phyloP scores from a whole-genome alignment of 2,888 invertebrate genomes.

The Lycocerus yunnanus region DNA sequence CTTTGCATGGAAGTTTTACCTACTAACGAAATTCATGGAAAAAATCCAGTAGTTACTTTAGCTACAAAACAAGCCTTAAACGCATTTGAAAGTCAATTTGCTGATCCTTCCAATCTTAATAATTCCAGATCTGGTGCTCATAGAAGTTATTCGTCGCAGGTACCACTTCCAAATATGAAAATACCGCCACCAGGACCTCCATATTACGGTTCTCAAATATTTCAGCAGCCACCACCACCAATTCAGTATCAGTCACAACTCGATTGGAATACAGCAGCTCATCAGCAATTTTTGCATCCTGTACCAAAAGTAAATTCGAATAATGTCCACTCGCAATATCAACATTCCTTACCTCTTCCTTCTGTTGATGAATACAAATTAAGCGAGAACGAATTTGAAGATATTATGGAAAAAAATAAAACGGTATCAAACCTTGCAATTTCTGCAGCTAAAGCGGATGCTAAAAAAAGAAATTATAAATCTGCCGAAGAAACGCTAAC shows the following conservation, averaged over 20 bases:
- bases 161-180: constrained; percentile 58
- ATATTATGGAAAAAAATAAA: constrained; percentile 95
- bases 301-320: too few relatives aligned
- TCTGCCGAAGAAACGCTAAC: constrained; percentile 98
- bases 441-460: constrained; percentile 95
- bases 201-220: constrained; percentile 62
- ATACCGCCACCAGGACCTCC: constrained; percentile 59
- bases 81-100: constrained; percentile 76
- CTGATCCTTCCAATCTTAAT: constrained; percentile 77
- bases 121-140: constrained; percentile 63
- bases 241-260: constrained; percentile 64
- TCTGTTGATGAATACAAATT: constrained; percentile 70
- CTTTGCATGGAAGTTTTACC: constrained; percentile 90
- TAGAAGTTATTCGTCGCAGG: constrained; percentile 64
- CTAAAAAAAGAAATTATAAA: constrained; percentile 95
- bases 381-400: constrained; percentile 95
- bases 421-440: constrained; percentile 98
- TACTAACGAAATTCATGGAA: constrained; percentile 95
- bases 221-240: constrained; percentile 65
- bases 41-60: constrained; percentile 90
- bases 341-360: constrained; percentile 60
- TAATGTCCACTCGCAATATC: constrained; percentile 58
- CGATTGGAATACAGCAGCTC: constrained; percentile 77
- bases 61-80: constrained; percentile 88
- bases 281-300: constrained; percentile 68